Conservation (phyloP, 2,888 invertebrate genomes). For the Malthinus flaveolus region DNA sequence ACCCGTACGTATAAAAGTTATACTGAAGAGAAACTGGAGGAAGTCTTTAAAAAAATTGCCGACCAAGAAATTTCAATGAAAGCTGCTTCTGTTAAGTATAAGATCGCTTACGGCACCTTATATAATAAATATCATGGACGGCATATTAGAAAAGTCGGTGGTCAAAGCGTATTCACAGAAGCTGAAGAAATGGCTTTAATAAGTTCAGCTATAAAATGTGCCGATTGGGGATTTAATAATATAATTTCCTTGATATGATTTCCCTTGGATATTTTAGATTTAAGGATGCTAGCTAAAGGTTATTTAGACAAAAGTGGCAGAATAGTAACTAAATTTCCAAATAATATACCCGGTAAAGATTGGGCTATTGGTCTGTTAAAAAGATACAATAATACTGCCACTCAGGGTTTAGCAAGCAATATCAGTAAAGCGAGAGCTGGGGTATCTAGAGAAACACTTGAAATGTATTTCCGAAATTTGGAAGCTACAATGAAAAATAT, state of each 20-base stretch:
- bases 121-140: neutral
- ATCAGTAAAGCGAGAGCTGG: neutral
- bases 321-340: neutral
- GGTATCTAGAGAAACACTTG: neutral
- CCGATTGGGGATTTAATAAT: neutral
- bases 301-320: neutral
- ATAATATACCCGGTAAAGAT: neutral
- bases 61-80: slow-evolving; percentile 10
- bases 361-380: neutral
- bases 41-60: slow-evolving; percentile 14
- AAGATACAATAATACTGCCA: neutral
- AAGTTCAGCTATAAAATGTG: neutral
- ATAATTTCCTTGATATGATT: too few species aligned
- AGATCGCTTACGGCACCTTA: neutral
- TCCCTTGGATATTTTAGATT: neutral
- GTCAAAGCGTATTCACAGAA: neutral
- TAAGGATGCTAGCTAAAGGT: neutral
- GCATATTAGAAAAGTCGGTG: neutral
- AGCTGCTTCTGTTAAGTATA: neutral
- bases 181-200: neutral
- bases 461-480: slow-evolving; percentile 26
- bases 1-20: neutral
- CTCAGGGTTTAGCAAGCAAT: slow-evolving; percentile 1
- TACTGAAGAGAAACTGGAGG: neutral
- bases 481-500: slow-evolving; percentile 20